These are phyloP conservation scores for Porites lobata DNA, from an alignment of 92 coral and sea anemone species.

Conservation along the genomic window DNA sequence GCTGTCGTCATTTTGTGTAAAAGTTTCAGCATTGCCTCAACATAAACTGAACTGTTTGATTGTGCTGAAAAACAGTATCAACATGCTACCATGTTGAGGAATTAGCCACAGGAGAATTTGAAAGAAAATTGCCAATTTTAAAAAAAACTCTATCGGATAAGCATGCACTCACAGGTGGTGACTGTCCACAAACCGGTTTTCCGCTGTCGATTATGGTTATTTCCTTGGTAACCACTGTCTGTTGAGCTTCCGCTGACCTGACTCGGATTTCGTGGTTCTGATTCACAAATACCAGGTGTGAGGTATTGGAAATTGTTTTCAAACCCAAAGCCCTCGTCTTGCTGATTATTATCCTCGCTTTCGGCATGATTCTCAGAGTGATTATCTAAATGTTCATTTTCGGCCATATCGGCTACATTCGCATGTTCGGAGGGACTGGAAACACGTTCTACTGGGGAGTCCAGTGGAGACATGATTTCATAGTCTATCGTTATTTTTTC, in stretches of 20 bases:
- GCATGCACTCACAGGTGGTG: slow-evolving; percentile 78
- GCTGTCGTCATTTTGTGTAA: no score
- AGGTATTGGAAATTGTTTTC: slow-evolving; percentile 82
- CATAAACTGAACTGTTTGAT: no score
- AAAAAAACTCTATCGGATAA: neutral
- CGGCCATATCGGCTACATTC: slow-evolving; percentile 36
- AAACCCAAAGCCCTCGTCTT: slow-evolving; percentile 75
- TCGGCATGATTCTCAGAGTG: slow-evolving; percentile 3
- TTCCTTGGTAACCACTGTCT: slow-evolving; percentile 95
- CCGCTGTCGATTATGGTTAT: slow-evolving; percentile 76
- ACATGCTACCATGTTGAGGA: no score
- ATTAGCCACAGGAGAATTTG: neutral
- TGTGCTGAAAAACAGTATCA: no score
- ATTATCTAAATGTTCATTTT: slow-evolving; percentile 12
- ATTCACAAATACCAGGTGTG: slow-evolving; percentile 63
- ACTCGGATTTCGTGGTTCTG: slow-evolving; percentile 80
- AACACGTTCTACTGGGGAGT: slow-evolving; percentile 64
- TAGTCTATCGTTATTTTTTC: slow-evolving; percentile 57
- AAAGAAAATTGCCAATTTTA: no score
- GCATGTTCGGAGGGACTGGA: slow-evolving; percentile 63
- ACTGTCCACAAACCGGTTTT: slow-evolving; percentile 86
- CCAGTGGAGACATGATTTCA: slow-evolving; percentile 68
- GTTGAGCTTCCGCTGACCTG: slow-evolving; percentile 95
- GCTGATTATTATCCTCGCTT: slow-evolving; percentile 24
- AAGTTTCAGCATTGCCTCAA: no score